phyloP scores from a whole-genome alignment of 1,140 invertebrate genomes.

The Choristoneura fumiferana region DNA sequence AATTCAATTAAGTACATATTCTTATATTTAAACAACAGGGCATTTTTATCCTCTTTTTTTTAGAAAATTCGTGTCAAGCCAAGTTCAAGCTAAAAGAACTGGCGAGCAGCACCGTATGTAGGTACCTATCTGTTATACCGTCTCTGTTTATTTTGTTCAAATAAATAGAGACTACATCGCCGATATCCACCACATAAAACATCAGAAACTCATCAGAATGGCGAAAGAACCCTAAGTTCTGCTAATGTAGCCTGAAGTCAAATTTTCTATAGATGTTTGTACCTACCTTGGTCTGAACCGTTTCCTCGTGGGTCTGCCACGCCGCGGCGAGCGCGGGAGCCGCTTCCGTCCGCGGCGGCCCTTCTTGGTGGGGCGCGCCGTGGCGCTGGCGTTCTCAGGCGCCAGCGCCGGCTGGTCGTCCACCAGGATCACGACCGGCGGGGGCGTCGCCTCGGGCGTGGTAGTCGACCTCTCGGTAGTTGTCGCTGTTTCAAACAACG shows the following conservation, averaged over 20 bases:
- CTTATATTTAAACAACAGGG: neutral
- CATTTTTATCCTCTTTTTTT: neutral
- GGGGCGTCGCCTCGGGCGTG: constrained; percentile 43
- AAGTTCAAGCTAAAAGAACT: too few species aligned
- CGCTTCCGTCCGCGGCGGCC: constrained; percentile 59
- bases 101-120: too few species aligned
- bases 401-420: constrained; percentile 63
- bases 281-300: constrained; percentile 67
- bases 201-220: too few species aligned
- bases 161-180: too few species aligned
- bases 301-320: constrained; percentile 67
- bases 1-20: too few species aligned
- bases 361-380: constrained; percentile 61
- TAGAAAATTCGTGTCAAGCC: too few species aligned
- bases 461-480: constrained; percentile 44
- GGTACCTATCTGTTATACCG: too few species aligned
- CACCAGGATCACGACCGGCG: constrained; percentile 66
- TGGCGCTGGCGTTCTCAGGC: constrained; percentile 53
- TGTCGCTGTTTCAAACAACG: constrained; percentile 51
- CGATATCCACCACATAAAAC: too few species aligned
- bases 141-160: too few species aligned
- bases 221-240: too few species aligned
- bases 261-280: neutral
- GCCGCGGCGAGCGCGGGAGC: constrained; percentile 57
- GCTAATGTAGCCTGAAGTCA: too few species aligned